Evolutionary conservation across 2,797 vertebrate species (phyloP).

Genomic region (Alfaro cultratus): DNA sequence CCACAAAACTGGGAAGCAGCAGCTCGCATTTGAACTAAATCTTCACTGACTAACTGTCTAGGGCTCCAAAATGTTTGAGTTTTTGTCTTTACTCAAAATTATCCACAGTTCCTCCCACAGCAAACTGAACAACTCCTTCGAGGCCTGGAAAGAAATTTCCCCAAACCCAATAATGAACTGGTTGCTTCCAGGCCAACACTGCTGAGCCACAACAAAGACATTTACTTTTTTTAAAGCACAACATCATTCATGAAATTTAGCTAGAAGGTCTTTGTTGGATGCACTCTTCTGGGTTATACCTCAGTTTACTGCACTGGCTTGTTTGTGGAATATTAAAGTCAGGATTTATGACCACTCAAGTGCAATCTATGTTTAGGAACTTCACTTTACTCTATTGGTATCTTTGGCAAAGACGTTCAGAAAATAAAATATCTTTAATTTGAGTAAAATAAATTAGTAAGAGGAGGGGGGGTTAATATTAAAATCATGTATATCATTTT

Average conservation of each 20-base stretch:
- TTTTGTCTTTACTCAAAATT: slow-evolving; percentile 4
- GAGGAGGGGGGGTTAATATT: neutral
- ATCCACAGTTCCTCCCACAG: neutral
- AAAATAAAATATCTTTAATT: neutral
- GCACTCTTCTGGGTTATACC: neutral
- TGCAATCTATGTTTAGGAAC: neutral
- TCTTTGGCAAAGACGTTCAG: neutral
- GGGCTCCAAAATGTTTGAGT: slow-evolving; percentile 2
- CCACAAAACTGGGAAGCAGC: slow-evolving; percentile 3
- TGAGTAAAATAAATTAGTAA: neutral
- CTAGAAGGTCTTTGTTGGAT: neutral
- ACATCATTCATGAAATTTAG: neutral
- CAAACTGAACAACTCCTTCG: neutral
- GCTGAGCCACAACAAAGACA: neutral
- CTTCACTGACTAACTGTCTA: neutral
- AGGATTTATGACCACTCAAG: neutral
- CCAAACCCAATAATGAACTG: neutral
- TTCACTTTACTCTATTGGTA: neutral
- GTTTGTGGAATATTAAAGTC: neutral
- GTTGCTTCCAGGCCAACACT: neutral
- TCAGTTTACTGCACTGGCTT: neutral
- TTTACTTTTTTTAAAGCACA: neutral
- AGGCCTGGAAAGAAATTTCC: neutral
- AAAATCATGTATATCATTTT: neutral
- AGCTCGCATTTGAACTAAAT: neutral